Conservation (phyloP, 2,888 invertebrate genomes). For the Oligia strigilis region DNA sequence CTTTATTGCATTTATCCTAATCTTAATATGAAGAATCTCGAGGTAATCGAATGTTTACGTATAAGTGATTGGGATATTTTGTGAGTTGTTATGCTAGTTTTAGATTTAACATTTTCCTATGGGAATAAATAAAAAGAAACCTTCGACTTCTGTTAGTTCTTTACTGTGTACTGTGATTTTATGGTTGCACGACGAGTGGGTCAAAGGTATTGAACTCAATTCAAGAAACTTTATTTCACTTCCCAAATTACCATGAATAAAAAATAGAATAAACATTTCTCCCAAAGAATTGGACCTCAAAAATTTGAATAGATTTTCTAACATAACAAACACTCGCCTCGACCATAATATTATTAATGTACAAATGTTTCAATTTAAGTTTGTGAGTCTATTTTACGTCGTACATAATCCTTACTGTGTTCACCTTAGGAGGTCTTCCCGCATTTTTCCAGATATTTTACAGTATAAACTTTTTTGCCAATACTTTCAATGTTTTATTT, state of each 20-base stretch:
- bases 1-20: conserved; percentile 64
- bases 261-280: background rate
- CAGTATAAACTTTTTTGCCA: conserved; percentile 24
- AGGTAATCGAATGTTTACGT: conserved; percentile 39
- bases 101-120: conserved; percentile 80
- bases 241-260: conserved; percentile 10
- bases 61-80: conserved; percentile 65
- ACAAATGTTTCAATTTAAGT: conserved; percentile 54
- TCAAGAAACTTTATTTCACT: background rate
- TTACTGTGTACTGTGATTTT: conserved; percentile 57
- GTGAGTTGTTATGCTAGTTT: conserved; percentile 78
- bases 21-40: conserved; percentile 39
- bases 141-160: conserved; percentile 65
- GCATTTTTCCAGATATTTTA: conserved; percentile 28
- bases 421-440: conserved; percentile 57
- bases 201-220: conserved; percentile 22
- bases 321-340: conserved; percentile 29
- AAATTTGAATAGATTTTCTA: conserved; percentile 11
- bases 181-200: conserved; percentile 58
- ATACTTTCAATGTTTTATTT: conserved; percentile 17
- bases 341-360: conserved; percentile 45
- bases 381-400: conserved; percentile 48
- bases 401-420: conserved; percentile 55
- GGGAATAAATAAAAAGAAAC: conserved; percentile 78
- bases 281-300: conserved; percentile 30